Evolutionary conservation across 2,888 invertebrate species (phyloP).

Genomic region (Coleophora flavipennella): DNA sequence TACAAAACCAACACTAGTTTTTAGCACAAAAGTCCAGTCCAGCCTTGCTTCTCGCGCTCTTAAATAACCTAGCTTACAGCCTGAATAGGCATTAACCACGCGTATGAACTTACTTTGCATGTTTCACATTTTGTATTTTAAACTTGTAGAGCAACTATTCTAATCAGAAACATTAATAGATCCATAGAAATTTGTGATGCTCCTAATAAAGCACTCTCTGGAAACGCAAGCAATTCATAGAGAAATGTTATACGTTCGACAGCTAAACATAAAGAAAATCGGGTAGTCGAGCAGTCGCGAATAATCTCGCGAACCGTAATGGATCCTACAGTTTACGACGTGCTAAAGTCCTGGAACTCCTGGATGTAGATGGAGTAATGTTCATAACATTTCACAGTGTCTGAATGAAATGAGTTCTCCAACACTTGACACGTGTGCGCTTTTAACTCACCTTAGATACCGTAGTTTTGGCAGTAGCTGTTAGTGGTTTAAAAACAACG

Average conservation of each 20-base stretch:
- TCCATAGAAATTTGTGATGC: constrained; percentile 9
- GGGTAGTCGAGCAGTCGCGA: constrained; percentile 11
- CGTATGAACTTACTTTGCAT: constrained; percentile 17
- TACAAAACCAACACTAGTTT: no score
- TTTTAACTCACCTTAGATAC: constrained; percentile 28
- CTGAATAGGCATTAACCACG: constrained; percentile 30
- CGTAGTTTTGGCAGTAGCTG: constrained; percentile 20
- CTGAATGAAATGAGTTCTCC: constrained; percentile 38
- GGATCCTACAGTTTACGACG: constrained; percentile 55
- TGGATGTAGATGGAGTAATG: constrained; percentile 43
- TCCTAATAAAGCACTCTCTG: constrained; percentile 12
- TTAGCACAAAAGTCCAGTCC: constrained; percentile 1
- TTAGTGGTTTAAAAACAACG: constrained; percentile 8
- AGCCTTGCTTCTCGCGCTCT: constrained; percentile 16
- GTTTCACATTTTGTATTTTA: constrained; percentile 5
- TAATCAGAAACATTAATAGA: no score
- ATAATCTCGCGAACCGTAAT: constrained; percentile 45
- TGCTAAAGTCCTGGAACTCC: constrained; percentile 39
- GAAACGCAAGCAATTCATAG: constrained; percentile 21
- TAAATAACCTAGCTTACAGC: constrained; percentile 22
- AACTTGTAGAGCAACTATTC: no score
- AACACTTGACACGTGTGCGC: constrained; percentile 38
- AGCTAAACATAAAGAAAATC: constrained; percentile 26
- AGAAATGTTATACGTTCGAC: constrained; percentile 31
- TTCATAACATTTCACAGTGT: constrained; percentile 49